Evolutionary conservation across 2,888 invertebrate species (phyloP).

Genomic region (Plagodis dolabraria): DNA sequence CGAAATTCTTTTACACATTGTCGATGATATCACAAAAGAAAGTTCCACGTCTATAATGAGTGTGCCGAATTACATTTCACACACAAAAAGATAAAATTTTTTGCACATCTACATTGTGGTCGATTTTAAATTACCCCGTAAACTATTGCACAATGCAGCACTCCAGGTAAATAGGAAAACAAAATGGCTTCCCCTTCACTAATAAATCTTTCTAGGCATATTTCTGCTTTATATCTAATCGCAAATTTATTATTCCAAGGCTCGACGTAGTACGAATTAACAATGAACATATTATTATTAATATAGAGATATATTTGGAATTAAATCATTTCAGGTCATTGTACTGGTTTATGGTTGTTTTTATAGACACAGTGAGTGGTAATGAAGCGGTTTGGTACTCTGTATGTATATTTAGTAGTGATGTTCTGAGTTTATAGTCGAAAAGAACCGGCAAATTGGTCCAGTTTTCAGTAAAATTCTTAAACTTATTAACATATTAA

Average conservation of each 20-base stretch:
- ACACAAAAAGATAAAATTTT: conserved; percentile 59
- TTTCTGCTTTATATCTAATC: conserved; percentile 78
- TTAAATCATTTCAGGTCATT: conserved; percentile 68
- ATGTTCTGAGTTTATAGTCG: no score
- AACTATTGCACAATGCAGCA: conserved; percentile 59
- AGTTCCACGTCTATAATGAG: conserved; percentile 58
- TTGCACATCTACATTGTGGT: conserved; percentile 73
- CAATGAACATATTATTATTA: conserved; percentile 79
- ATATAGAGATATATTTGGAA: conserved; percentile 60
- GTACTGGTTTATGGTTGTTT: conserved; percentile 59
- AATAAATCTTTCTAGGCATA: conserved; percentile 73
- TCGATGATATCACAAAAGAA: conserved; percentile 64
- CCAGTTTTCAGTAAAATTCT: no score
- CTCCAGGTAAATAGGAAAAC: conserved; percentile 75
- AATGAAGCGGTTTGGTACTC: conserved; percentile 76
- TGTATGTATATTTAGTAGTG: no score
- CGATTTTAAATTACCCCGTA: conserved; percentile 70
- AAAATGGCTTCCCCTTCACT: conserved; percentile 65
- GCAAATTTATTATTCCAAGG: conserved; percentile 80
- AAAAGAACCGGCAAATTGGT: no score
- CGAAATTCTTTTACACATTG: conserved; percentile 54
- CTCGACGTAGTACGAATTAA: conserved; percentile 74
- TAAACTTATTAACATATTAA: no score
- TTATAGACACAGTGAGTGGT: conserved; percentile 69
- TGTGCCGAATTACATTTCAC: conserved; percentile 72